phyloP scores from a whole-genome alignment of 2,888 invertebrate genomes.

The Metopia argyrocephala region DNA sequence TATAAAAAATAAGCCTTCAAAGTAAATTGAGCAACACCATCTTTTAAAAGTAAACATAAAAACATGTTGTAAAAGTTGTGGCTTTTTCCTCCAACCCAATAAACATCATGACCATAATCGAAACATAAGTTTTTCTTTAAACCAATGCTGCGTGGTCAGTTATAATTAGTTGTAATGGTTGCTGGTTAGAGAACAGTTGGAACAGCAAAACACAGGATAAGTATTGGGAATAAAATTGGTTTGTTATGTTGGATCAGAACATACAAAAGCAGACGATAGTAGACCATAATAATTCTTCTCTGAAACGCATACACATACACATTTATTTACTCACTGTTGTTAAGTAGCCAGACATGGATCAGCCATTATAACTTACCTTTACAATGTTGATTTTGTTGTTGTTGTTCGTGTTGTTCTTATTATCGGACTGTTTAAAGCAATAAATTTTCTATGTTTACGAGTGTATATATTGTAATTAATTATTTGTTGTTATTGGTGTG shows the following conservation, averaged over 20 bases:
- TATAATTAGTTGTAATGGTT: slow-evolving; percentile 55
- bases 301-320: not conserved
- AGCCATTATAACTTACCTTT: slow-evolving; percentile 10
- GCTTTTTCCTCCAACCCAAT: slow-evolving; percentile 25
- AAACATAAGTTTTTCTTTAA: slow-evolving; percentile 48
- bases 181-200: not conserved
- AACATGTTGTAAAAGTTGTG: not conserved
- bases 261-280: slow-evolving; percentile 2
- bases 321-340: not conserved
- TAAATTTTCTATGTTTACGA: slow-evolving; percentile 45
- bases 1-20: no score
- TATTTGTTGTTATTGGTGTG: slow-evolving; percentile 20
- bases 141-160: slow-evolving; percentile 61
- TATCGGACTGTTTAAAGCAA: slow-evolving; percentile 29
- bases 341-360: not conserved
- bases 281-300: not conserved
- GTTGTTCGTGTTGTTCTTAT: not conserved
- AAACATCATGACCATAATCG: slow-evolving; percentile 52
- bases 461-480: slow-evolving; percentile 23
- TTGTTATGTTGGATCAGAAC: not conserved
- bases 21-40: no score
- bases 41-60: not conserved
- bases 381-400: slow-evolving; percentile 1
- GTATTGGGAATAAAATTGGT: slow-evolving; percentile 7
- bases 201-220: not conserved